Base-by-base conservation (phyloP, 2,888 invertebrate genomes). In the Taenaris catops region DNA sequence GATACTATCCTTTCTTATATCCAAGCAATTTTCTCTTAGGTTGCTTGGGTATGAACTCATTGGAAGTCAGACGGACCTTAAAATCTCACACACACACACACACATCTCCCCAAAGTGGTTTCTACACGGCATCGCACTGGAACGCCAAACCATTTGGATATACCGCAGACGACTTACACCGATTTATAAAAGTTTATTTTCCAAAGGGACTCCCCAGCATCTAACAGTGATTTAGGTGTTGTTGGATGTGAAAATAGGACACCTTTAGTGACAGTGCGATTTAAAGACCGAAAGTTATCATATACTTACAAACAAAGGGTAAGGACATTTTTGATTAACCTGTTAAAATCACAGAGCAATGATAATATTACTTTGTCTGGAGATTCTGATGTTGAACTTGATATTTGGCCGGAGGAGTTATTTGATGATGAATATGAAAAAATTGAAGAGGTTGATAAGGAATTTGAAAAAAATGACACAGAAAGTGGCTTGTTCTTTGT, bases 271-370 rank as follows among this genome's bases (percentile, higher is more conserved):
- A 72, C 73, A 24, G 72, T 89, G 4, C 69, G 63, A 9, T 89
- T 89, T 53, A 74, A 62, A 42, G 78, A 87, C 44, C 71, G 65
- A 44, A 67, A 63, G 39, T 49, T 81, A 41, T 83, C 87, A 1
- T 72, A 69, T 34, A 58, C 50, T 19, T 89, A 87, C 53, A 88
- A 84, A 53, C 54, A 68, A 14, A 68, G 76, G 50, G 62, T 90
- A 25, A 75, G 87, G 43, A 65, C 68, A 25, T 88, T 88, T 56
- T 65, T 89, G 58, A 54, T 83, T 26, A 59, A 73, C 48, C 57
- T 78, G 41, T 61, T 89, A 52, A 76, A 74, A 58, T 42, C 72
- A 36, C 63, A 71, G 58, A 58, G 68, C 38, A 52, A 51, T 10
- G 61, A 65, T 1, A 48, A 21, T 41, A 34, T 55, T 8, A 36